phyloP scores from a whole-genome alignment of 2,888 invertebrate genomes.

The Odiellus spinosus region DNA sequence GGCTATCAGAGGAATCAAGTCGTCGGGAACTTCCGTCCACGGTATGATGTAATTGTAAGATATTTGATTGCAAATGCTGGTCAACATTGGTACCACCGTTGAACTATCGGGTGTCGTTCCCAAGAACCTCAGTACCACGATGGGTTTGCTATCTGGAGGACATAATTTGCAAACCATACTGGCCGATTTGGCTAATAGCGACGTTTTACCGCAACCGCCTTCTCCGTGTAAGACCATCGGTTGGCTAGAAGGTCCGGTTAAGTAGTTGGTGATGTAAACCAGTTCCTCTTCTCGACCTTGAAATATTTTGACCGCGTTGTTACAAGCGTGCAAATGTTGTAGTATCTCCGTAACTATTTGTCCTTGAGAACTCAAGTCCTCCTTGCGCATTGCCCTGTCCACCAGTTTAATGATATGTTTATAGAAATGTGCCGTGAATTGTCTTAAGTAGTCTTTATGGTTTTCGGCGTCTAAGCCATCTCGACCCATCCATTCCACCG shows the following conservation, averaged over 20 bases:
- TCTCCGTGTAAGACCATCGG: constrained; percentile 84
- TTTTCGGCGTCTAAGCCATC: constrained; percentile 84
- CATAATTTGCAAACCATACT: constrained; percentile 49
- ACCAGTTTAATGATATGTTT: constrained; percentile 79
- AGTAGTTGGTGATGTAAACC: constrained; percentile 59
- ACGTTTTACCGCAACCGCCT: constrained; percentile 96
- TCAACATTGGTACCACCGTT: constrained; percentile 78
- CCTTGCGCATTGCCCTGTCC: constrained; percentile 86
- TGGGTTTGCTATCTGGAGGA: constrained; percentile 43
- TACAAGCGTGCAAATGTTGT: constrained; percentile 88
- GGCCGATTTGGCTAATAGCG: constrained; percentile 78
- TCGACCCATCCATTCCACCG: constrained; percentile 91
- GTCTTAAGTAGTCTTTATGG: constrained; percentile 79
- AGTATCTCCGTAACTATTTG: constrained; percentile 84
- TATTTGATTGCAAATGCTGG: constrained; percentile 88
- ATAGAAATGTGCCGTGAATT: constrained; percentile 87
- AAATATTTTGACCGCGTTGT: constrained; percentile 81
- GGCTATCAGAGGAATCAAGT: constrained; percentile 83
- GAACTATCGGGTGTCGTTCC: constrained; percentile 96
- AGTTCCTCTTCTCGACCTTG: constrained; percentile 80
- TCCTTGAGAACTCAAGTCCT: constrained; percentile 82
- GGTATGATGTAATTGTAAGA: constrained; percentile 81
- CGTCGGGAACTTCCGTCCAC: constrained; percentile 87
- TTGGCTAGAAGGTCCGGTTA: constrained; percentile 61
- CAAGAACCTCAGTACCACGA: constrained; percentile 76